Percentiles rank a stretch among this genome's conserved stretches.
These are phyloP conservation scores for Asobara japonica DNA, from an alignment of 1,140 invertebrate species.

Conservation along the genomic window DNA sequence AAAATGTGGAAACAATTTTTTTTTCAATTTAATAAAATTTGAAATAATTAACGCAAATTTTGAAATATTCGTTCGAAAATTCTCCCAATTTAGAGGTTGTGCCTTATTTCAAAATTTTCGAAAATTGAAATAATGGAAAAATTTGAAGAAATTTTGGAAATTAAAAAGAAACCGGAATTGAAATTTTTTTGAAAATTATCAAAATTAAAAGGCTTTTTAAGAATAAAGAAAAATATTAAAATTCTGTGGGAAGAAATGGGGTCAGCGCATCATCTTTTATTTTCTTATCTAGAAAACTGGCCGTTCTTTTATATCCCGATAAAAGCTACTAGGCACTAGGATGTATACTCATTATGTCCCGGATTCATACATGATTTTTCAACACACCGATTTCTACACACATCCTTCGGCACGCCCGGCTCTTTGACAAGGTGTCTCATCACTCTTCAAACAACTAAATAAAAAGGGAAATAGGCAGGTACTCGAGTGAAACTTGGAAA, in stretches of 20 bases:
- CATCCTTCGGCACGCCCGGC: slow-evolving; percentile 54
- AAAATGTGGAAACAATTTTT: no score
- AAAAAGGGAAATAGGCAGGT: slow-evolving; percentile 8
- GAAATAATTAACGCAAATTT: no score
- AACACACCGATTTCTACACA: slow-evolving; percentile 55
- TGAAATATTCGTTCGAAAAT: no score
- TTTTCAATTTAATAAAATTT: no score
- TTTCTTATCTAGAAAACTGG: neutral
- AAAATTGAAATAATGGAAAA: no score
- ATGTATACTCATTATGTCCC: slow-evolving; percentile 25
- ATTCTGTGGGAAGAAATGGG: neutral
- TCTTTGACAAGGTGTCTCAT: slow-evolving; percentile 35
- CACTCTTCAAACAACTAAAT: slow-evolving; percentile 48
- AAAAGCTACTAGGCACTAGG: neutral
- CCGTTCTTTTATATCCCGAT: neutral
- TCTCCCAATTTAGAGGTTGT: no score
- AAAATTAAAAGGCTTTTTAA: neutral
- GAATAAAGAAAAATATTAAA: neutral
- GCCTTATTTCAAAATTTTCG: no score
- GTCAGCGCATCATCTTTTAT: neutral
- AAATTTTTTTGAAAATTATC: no score
- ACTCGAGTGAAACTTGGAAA: slow-evolving; percentile 52
- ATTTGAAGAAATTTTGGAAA: no score
- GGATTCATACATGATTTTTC: slow-evolving; percentile 41
- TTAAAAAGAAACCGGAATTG: no score